Percentiles rank a stretch among this genome's conserved stretches.
Conservation (phyloP, 2,888 invertebrate species). For the Toxonevra muliebris region DNA sequence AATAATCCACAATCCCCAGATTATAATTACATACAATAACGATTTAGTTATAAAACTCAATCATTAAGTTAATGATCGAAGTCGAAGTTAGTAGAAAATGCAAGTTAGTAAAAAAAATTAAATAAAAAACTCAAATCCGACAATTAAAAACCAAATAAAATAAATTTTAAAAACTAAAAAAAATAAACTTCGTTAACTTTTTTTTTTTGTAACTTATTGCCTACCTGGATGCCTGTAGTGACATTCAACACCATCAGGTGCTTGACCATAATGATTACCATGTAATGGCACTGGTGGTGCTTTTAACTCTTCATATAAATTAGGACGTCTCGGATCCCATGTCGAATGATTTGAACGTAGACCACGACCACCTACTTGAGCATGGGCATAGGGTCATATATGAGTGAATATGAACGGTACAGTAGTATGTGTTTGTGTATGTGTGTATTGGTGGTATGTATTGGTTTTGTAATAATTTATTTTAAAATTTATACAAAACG, state of each 20-base stretch:
- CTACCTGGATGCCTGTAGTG: constrained; percentile 65
- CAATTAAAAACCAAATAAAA: constrained; percentile 7
- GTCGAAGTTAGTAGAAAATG: background rate
- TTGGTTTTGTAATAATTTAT: background rate
- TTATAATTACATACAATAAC: background rate
- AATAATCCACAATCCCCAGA: background rate
- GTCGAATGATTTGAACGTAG: constrained; percentile 73
- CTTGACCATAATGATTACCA: constrained; percentile 57
- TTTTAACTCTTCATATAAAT: constrained; percentile 85
- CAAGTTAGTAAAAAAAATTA: background rate
- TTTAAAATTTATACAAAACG: background rate
- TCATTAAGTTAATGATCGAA: background rate
- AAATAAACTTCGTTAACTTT: constrained; percentile 31
- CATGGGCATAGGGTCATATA: constrained; percentile 13
- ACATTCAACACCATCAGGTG: constrained; percentile 60
- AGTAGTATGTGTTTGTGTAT: constrained; percentile 1
- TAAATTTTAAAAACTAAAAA: constrained; percentile 34
- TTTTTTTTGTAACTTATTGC: constrained; percentile 33
- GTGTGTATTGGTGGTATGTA: background rate
- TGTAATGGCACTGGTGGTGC: constrained; percentile 70
- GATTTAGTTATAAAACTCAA: background rate
- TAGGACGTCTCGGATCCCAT: constrained; percentile 89
- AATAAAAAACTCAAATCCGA: background rate
- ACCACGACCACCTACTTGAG: constrained; percentile 52
- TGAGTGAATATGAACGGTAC: background rate